Evolutionary conservation across 2,888 invertebrate species (phyloP).

Genomic region (Patella caerulea): DNA sequence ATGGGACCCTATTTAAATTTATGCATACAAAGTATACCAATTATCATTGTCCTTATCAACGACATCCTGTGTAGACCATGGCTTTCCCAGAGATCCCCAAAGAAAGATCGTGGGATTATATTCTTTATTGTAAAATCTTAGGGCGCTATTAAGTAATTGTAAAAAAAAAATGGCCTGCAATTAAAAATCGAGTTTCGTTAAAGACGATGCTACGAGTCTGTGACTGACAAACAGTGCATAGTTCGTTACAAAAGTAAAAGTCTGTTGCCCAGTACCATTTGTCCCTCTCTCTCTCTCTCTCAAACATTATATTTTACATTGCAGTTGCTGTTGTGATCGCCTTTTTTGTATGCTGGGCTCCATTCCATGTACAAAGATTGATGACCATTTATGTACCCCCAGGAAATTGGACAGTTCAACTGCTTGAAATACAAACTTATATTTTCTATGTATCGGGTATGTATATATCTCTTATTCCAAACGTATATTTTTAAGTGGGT

Average conservation of each 20-base stretch:
- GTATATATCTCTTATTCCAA: not conserved
- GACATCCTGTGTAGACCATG: no score
- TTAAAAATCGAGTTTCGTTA: not conserved
- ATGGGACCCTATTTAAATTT: no score
- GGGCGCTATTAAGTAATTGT: no score
- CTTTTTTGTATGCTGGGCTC: conserved; percentile 92
- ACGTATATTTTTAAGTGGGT: no score
- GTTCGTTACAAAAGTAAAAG: not conserved
- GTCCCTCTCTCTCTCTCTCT: not conserved
- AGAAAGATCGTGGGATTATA: no score
- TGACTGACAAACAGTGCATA: not conserved
- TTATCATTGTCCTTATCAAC: no score
- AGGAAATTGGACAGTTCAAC: conserved; percentile 59
- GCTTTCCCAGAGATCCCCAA: no score
- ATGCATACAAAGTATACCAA: no score
- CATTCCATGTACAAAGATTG: conserved; percentile 91
- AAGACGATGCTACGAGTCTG: not conserved
- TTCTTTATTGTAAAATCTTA: no score
- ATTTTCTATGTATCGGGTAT: conserved; percentile 69
- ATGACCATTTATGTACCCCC: conserved; percentile 76
- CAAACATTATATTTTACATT: conserved; percentile 50
- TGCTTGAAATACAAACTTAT: conserved; percentile 62
- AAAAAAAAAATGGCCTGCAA: not conserved
- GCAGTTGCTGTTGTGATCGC: conserved; percentile 92
- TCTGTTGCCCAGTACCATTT: not conserved